Conservation (phyloP, 2,113 vertebrate genomes). For the Orthonyx spaldingii region DNA sequence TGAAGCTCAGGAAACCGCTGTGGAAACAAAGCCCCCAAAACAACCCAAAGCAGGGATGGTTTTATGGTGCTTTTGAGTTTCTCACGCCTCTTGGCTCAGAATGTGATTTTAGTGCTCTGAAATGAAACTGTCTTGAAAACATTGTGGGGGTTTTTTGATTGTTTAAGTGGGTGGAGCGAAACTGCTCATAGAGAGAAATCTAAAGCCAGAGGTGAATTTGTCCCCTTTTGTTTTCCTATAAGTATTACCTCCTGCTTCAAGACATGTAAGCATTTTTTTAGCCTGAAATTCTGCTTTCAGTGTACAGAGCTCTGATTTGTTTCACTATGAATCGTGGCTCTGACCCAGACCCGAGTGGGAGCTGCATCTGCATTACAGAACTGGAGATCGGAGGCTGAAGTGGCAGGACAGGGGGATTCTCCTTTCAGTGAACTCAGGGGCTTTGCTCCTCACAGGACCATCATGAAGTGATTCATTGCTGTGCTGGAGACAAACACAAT, state of each 20-base stretch:
- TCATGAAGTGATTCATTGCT: accelerated
- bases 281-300: background rate
- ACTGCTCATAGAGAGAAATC: background rate
- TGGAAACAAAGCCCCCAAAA: background rate
- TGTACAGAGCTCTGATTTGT: background rate
- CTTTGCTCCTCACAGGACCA: background rate
- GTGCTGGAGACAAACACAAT: accelerated
- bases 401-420: background rate
- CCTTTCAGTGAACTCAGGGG: accelerated
- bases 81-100: background rate
- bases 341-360: background rate
- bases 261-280: background rate
- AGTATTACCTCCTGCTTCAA: background rate
- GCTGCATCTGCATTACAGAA: background rate
- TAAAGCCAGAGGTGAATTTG: background rate
- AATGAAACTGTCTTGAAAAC: background rate
- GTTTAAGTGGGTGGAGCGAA: background rate
- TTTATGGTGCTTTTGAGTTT: background rate
- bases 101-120: background rate
- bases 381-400: background rate
- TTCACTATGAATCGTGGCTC: background rate
- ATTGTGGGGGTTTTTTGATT: background rate
- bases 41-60: background rate
- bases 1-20: background rate
- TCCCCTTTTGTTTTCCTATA: background rate